A percentile compares a stretch with the other conserved stretches of the same genome.
phyloP scores from a whole-genome alignment of 2,888 invertebrate genomes.

The Brachylomia viminalis region DNA sequence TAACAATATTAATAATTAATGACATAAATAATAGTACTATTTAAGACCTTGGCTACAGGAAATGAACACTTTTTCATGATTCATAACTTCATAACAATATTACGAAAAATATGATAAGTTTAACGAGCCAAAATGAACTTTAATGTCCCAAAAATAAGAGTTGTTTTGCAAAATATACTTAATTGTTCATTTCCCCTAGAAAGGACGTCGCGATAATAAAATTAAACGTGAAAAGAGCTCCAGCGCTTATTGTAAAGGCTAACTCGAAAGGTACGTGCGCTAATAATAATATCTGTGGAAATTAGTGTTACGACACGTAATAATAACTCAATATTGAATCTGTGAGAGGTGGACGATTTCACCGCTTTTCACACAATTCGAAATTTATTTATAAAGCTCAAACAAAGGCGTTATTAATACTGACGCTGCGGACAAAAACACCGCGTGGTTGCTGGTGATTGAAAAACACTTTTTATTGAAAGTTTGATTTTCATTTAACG shows the following conservation, averaged over 20 bases:
- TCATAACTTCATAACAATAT: background rate
- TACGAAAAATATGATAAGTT: background rate
- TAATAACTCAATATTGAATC: constrained; percentile 64
- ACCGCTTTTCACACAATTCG: constrained; percentile 24
- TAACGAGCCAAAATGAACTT: background rate
- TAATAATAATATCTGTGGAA: constrained; percentile 65
- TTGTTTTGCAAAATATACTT: background rate
- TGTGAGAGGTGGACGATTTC: constrained; percentile 59
- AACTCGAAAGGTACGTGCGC: constrained; percentile 64
- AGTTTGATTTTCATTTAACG: background rate
- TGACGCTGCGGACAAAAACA: background rate
- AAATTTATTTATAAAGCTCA: too few species aligned
- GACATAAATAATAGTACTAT: constrained; percentile 59
- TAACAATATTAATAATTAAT: background rate
- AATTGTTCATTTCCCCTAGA: constrained; percentile 54
- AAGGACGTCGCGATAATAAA: constrained; percentile 51
- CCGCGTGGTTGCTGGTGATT: background rate
- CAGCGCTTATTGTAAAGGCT: constrained; percentile 58
- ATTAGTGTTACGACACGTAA: constrained; percentile 68
- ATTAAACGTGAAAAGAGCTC: constrained; percentile 64
- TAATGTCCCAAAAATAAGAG: background rate
- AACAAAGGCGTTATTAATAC: background rate
- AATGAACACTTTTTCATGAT: constrained; percentile 42
- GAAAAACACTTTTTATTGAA: too few species aligned
- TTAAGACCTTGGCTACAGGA: constrained; percentile 50